Evolutionary conservation across 2,113 vertebrate species (phyloP).

Genomic region (Thomomys bottae): DNA sequence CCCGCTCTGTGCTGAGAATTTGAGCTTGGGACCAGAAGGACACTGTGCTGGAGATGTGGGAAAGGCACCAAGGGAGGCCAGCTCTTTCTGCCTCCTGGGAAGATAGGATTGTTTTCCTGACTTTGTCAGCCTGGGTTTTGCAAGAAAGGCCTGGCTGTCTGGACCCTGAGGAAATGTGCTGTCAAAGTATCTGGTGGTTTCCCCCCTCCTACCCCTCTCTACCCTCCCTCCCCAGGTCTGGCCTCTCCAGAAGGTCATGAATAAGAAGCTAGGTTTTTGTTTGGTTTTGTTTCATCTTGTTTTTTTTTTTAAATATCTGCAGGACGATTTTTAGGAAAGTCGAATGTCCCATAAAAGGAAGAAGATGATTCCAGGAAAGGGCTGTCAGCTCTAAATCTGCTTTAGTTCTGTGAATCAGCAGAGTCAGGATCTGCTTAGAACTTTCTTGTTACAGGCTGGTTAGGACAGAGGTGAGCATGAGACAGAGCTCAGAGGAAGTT

Average conservation of each 20-base stretch:
- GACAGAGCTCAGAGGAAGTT: background rate
- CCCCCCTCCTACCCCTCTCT: background rate
- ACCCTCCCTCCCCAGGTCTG: background rate
- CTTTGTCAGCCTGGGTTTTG: background rate
- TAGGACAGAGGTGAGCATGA: background rate
- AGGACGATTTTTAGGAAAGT: background rate
- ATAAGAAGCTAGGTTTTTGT: background rate
- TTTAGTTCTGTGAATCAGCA: fast-evolving
- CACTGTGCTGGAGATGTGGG: too few relatives aligned
- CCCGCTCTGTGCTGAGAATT: too few relatives aligned
- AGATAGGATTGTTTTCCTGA: background rate
- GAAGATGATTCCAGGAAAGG: background rate
- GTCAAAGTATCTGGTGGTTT: too few relatives aligned
- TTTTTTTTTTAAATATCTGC: background rate
- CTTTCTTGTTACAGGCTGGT: background rate
- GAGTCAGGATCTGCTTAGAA: background rate
- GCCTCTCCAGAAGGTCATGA: background rate
- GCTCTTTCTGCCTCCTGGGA: too few relatives aligned
- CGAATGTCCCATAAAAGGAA: conserved; percentile 41
- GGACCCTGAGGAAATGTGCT: conserved; percentile 45
- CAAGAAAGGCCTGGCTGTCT: conserved; percentile 47
- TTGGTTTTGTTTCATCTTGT: background rate
- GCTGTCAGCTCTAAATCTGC: background rate
- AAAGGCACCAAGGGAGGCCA: too few relatives aligned
- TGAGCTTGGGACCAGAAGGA: too few relatives aligned